Evolutionary conservation across 2,888 invertebrate species (phyloP).

Genomic region (Ferdinandea cuprea): DNA sequence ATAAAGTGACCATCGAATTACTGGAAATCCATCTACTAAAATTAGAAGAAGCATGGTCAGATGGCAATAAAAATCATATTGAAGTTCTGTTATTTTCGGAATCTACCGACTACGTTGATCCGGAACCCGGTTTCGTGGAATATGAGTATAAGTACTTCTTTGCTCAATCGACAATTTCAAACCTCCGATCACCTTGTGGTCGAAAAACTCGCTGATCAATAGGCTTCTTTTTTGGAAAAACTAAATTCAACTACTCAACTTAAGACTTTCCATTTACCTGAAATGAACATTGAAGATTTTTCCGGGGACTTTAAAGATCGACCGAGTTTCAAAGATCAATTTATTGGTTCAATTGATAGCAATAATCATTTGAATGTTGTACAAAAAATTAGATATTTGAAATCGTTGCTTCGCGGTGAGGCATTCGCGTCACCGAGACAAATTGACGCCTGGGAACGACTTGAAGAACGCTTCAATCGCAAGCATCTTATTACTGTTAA

Average conservation of each 20-base stretch:
- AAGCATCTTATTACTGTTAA: neutral
- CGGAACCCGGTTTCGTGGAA: too few relatives aligned
- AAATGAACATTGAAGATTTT: too few relatives aligned
- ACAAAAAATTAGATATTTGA: neutral
- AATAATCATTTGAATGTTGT: neutral
- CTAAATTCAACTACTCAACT: neutral
- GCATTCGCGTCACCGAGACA: neutral
- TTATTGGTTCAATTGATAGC: neutral
- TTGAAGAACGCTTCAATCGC: constrained; percentile 8
- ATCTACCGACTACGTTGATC: too few relatives aligned
- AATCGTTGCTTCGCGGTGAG: neutral
- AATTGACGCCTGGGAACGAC: constrained; percentile 8
- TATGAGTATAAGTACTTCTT: too few relatives aligned
- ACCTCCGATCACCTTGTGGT: neutral
- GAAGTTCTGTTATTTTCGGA: too few relatives aligned
- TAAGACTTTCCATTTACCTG: neutral
- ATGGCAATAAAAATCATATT: too few relatives aligned
- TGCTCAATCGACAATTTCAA: too few relatives aligned
- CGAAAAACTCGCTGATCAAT: neutral
- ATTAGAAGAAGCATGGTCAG: too few relatives aligned
- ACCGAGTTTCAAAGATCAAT: neutral
- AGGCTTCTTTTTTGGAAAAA: neutral
- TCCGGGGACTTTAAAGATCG: neutral
- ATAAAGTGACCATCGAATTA: too few relatives aligned
- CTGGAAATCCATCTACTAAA: too few relatives aligned